Evolutionary conservation across 2,113 vertebrate genomes (phyloP), one percentile per base, ranked within the genome.

Genomic region (Ailurus styani): DNA sequence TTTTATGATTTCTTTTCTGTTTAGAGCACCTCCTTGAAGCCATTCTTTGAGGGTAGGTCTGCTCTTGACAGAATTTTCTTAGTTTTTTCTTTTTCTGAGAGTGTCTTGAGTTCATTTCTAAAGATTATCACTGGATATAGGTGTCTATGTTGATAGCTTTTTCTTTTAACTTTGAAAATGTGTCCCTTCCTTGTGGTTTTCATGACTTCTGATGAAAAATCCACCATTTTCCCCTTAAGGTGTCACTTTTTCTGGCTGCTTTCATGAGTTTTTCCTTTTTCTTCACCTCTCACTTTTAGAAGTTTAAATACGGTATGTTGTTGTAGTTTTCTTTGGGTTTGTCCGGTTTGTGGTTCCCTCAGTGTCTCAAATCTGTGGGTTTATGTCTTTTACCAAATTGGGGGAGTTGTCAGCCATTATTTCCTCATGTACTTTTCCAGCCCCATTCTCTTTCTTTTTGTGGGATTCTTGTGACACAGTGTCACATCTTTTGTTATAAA

Each of bases 381-480:
- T 70, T 13, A 18, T 2, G 23, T 5, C 89, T 47, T 50, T 37
- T 57, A 27, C 85, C 31, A 70, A 9, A 31, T 31, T 47, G 17
- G 40, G 66, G 34, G 50, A 11, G 23, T 29, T 21, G 4, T 29
- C 29, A 45, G 25, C 60, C 31, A 6, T 29, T 54, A 8, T 37
- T 64, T 6, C 29, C 15, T 77, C 23, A n/a, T 29, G 9, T 14
- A 14, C 72, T 42, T 42, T 70, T 52, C 18, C 40, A 13, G 25
- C 15, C 20, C 7, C 27, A 0, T 7, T 23, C 5, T 27, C 25
- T 31, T 84, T 55, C 47, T 45, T n/a, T 20, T 20, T 31, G 3
- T 5, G 31, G 20, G 15, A 34, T 20, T 13, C 40, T 8, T 3
- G 0, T 23, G 54, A 12, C 29, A 1, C 70, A 27, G 15, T 21